Base-by-base conservation (phyloP, 1,140 invertebrate species). In the Bradysia coprophila region DNA sequence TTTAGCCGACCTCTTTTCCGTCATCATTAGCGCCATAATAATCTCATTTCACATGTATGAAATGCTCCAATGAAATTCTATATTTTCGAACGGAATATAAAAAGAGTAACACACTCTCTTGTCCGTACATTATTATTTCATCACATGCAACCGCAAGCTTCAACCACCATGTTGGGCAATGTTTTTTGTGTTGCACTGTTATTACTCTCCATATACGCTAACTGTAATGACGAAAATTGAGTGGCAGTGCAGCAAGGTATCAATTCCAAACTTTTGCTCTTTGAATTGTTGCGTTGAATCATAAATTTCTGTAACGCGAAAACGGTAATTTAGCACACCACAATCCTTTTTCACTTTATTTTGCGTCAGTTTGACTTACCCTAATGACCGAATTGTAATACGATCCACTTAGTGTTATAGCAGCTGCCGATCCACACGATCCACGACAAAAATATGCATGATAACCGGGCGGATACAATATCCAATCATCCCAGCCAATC, bases 401-500 rank as follows among this genome's bases (percentile, higher is more conserved):
- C 23, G 71, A 73, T 3, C 69, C 70, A 41, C 69, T 72, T 23
- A 71, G 59, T 1, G 78, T 71, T 2, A 81, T 65, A 10, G 78
- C 73, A 1, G 76, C 71, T 3, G 77, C 74, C 0, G 73, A 69
- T 0, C 69, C 64, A 53, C 85, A 89, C 4, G 74, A 76, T 1
- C 86, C 86, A 23, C 75, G 76, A 49, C 85, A 90, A 61, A 83
- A 89, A 57, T 85, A 85, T 0, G 84, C 83, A 45, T 86, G 71
- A 55, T 88, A 89, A 0, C 78, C 80, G 10, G 64, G 66, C 0
- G 86, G 87, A 37, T 77, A 67, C 16, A 90, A 69, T 40, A 92
- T 87, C 81, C 84, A 89, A 57, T 86, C 77, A 48, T 76, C 75
- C 86, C 85, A 91, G 33, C 84, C 84, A 32, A 91, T 77, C 21